A percentile compares a stretch with the other conserved stretches of the same genome.
Evolutionary conservation across 2,113 vertebrate genomes (phyloP).

Genomic region (Solea senegalensis): DNA sequence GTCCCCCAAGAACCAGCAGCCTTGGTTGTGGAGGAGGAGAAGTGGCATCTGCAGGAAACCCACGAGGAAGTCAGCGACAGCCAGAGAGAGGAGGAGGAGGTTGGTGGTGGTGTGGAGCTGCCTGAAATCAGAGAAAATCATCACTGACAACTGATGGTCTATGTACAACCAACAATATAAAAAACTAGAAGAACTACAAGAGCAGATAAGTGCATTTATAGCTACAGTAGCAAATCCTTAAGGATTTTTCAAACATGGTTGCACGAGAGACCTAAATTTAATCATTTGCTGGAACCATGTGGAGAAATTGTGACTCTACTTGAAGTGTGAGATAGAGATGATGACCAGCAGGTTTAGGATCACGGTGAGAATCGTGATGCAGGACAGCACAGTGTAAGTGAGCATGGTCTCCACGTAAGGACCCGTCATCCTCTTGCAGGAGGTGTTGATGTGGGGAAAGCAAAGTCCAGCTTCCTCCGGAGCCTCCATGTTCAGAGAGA

Average conservation of each 20-base stretch:
- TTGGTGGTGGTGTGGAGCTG: conserved; percentile 2
- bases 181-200: too few relatives aligned
- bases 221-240: too few relatives aligned
- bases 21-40: not conserved
- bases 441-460: conserved; percentile 25
- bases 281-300: too few relatives aligned
- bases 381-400: conserved; percentile 59
- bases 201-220: too few relatives aligned
- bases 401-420: not conserved
- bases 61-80: conserved; percentile 2
- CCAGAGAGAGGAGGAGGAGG: conserved; percentile 17
- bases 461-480: not conserved
- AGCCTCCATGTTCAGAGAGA: too few relatives aligned
- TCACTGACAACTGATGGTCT: too few relatives aligned
- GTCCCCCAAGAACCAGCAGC: not conserved
- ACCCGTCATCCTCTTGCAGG: not conserved
- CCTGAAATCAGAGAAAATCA: too few relatives aligned
- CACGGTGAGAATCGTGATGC: conserved; percentile 69
- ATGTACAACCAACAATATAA: too few relatives aligned
- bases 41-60: conserved; percentile 5
- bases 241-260: too few relatives aligned
- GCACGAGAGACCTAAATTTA: too few relatives aligned
- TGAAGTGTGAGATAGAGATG: conserved; percentile 65
- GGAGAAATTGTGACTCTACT: conserved; percentile 4
- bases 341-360: conserved; percentile 63